Conservation (phyloP, 1,140 invertebrate genomes). For the Phocides pigmalion region DNA sequence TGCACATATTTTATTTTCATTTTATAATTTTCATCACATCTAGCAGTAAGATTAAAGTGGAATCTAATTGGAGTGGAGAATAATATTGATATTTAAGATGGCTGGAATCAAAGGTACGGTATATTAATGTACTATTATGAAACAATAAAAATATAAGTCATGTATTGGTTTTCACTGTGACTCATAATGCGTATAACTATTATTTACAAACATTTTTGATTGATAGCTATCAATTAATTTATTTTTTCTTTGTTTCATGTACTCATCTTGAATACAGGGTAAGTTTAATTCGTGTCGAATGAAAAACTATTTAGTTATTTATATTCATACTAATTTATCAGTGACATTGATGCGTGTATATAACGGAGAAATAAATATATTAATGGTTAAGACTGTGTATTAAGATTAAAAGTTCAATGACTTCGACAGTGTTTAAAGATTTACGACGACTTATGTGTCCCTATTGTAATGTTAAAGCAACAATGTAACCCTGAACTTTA, state of each 20-base stretch:
- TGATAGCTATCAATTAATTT: neutral
- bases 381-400: too few species aligned
- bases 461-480: too few species aligned
- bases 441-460: too few species aligned
- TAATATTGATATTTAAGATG: neutral
- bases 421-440: too few species aligned
- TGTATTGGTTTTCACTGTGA: neutral
- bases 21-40: neutral
- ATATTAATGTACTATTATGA: neutral
- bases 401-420: too few species aligned
- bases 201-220: neutral
- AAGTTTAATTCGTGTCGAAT: neutral
- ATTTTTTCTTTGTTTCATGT: conserved; percentile 58
- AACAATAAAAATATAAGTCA: neutral
- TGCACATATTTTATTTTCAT: too few species aligned
- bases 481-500: too few species aligned
- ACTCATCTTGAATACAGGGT: conserved; percentile 21
- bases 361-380: too few species aligned
- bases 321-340: too few species aligned
- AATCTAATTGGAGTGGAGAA: neutral
- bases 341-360: too few species aligned
- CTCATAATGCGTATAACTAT: neutral
- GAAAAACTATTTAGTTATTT: neutral
- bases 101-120: neutral
- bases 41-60: neutral